phyloP scores from a whole-genome alignment of 2,797 vertebrate genomes.

The Spinus pinus region DNA sequence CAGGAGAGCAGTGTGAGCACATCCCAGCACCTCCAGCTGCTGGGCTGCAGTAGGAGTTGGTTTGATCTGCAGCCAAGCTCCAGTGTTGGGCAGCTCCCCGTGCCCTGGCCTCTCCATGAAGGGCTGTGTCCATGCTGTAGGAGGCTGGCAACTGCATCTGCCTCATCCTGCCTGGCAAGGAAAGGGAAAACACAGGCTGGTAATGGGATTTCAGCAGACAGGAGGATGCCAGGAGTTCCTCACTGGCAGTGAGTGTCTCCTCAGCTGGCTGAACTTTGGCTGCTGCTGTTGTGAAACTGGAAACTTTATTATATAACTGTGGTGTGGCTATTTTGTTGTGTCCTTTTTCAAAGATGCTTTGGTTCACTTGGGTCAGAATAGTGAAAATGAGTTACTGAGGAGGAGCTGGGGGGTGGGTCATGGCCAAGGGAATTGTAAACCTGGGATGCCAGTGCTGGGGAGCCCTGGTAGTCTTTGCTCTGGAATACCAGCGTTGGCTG shows the following conservation, averaged over 20 bases:
- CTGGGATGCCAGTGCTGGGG: accelerated
- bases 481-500: accelerated
- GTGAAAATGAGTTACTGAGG: background rate
- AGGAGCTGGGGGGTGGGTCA: background rate
- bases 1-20: background rate
- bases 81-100: background rate
- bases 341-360: background rate
- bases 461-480: background rate
- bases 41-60: background rate
- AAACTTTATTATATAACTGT: background rate
- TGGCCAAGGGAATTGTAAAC: background rate
- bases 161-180: background rate
- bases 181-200: background rate
- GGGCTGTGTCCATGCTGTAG: background rate
- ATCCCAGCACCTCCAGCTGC: background rate
- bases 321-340: background rate
- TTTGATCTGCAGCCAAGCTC: background rate
- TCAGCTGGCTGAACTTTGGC: background rate
- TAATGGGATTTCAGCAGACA: background rate
- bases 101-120: background rate
- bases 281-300: background rate
- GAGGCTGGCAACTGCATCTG: background rate
- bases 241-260: background rate
- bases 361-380: background rate
- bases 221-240: background rate